Evolutionary conservation across 2,888 invertebrate genomes (phyloP).

Genomic region (Tineola bisselliella): DNA sequence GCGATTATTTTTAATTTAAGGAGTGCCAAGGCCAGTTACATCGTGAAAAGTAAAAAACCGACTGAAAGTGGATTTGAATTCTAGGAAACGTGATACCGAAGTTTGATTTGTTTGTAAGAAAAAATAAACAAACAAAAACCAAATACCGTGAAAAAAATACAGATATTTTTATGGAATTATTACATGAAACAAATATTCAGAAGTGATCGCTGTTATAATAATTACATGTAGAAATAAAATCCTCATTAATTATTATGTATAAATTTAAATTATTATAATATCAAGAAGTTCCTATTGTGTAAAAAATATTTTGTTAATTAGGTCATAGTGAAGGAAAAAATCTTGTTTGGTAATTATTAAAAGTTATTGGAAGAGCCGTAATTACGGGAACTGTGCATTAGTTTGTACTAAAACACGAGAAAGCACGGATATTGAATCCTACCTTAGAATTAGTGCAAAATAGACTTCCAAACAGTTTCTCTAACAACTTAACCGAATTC

Average conservation of each 20-base stretch:
- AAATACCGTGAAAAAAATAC: slow-evolving; percentile 26
- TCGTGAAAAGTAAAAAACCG: slow-evolving; percentile 43
- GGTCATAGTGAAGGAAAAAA: slow-evolving; percentile 66
- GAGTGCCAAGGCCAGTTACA: slow-evolving; percentile 42
- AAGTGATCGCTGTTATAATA: slow-evolving; percentile 53
- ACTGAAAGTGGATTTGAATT: slow-evolving; percentile 43
- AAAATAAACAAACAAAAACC: slow-evolving; percentile 23
- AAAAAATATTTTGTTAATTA: slow-evolving; percentile 66
- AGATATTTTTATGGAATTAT: slow-evolving; percentile 24
- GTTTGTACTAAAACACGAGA: slow-evolving; percentile 47
- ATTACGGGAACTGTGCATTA: slow-evolving; percentile 50
- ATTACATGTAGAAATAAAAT: slow-evolving; percentile 56
- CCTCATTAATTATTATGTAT: slow-evolving; percentile 64
- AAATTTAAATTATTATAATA: slow-evolving; percentile 63
- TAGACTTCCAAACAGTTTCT: too few relatives aligned
- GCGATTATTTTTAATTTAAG: slow-evolving; percentile 42
- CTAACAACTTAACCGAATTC: too few relatives aligned
- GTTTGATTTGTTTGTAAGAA: slow-evolving; percentile 15
- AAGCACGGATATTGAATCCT: slow-evolving; percentile 67
- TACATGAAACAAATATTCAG: slow-evolving; percentile 38
- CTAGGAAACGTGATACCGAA: slow-evolving; percentile 55
- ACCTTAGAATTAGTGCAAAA: slow-evolving; percentile 53
- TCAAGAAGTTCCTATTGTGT: slow-evolving; percentile 69
- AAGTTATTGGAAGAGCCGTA: slow-evolving; percentile 54
- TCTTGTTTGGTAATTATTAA: slow-evolving; percentile 65